Conservation (phyloP, 2,888 invertebrate species). For the Lithodes maja region DNA sequence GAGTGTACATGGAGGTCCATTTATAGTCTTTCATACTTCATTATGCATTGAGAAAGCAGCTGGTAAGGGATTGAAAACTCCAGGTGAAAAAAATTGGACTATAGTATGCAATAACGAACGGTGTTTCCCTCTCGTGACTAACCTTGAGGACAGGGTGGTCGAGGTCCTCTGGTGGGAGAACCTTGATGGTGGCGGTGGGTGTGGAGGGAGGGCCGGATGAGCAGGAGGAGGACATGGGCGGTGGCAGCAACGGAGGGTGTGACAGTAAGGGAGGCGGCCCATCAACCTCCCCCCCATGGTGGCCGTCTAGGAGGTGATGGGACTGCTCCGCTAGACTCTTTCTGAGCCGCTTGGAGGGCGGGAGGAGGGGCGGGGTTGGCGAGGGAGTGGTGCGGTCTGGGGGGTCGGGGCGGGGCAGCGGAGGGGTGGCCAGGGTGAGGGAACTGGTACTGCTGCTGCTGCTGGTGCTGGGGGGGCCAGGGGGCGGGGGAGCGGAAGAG, state of each 20-base stretch:
- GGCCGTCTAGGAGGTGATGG: constrained; percentile 44
- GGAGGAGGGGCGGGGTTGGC: constrained; percentile 54
- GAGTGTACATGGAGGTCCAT: too few species aligned
- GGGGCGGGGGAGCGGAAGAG: constrained; percentile 23
- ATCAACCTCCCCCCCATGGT: constrained; percentile 40
- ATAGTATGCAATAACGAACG: too few species aligned
- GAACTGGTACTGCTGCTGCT: constrained; percentile 51
- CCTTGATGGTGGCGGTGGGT: constrained; percentile 31
- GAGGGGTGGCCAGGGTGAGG: constrained; percentile 46
- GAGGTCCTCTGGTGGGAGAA: constrained; percentile 41
- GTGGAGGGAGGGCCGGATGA: too few species aligned
- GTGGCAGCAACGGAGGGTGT: constrained; percentile 36
- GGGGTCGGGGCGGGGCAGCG: constrained; percentile 52
- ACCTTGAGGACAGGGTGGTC: constrained; percentile 56
- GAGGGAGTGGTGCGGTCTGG: constrained; percentile 49
- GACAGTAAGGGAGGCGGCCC: too few species aligned
- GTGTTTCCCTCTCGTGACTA: too few species aligned
- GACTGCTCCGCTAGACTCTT: constrained; percentile 33
- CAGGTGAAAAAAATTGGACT: too few species aligned
- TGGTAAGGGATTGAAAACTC: too few species aligned
- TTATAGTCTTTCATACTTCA: too few species aligned
- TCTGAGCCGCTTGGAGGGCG: constrained; percentile 53
- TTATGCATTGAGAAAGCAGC: too few species aligned
- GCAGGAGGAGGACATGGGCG: too few species aligned
- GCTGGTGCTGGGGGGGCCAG: constrained; percentile 42